Conservation (phyloP, 2,888 invertebrate species). For the Eilema caniola region DNA sequence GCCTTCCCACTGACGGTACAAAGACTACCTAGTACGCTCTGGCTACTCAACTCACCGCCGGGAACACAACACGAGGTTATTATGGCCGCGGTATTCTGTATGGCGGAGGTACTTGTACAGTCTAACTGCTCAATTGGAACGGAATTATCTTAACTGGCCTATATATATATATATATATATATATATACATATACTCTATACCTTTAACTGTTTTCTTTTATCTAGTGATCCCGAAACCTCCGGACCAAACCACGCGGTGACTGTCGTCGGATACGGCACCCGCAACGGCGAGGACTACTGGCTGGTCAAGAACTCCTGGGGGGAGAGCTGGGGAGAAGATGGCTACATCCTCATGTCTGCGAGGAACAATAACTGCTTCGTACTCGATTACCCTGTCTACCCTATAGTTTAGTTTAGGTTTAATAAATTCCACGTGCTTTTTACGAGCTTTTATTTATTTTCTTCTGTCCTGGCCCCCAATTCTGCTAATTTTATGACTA, state of each 20-base stretch:
- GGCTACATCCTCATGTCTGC: slow-evolving; percentile 60
- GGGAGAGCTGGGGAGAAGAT: slow-evolving; percentile 63
- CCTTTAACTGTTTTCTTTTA: neutral
- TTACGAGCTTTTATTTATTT: slow-evolving; percentile 15
- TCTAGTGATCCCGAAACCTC: neutral
- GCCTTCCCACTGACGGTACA: no score
- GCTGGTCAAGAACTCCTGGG: slow-evolving; percentile 69
- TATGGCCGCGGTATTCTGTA: no score
- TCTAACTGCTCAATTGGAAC: no score
- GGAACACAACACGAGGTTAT: no score
- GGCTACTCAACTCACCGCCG: no score
- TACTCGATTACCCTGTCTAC: slow-evolving; percentile 52
- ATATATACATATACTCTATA: no score
- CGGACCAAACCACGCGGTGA: slow-evolving; percentile 56
- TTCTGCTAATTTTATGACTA: no score
- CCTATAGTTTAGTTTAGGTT: slow-evolving; percentile 43
- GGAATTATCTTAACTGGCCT: no score
- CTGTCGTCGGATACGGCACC: slow-evolving; percentile 63
- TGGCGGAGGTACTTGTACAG: no score
- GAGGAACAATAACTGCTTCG: slow-evolving; percentile 56
- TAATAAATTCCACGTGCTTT: slow-evolving; percentile 56
- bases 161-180: no score
- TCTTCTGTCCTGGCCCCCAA: no score
- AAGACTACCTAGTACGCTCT: no score
- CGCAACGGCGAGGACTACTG: slow-evolving; percentile 60